Evolutionary conservation across 2,113 vertebrate genomes (phyloP).

Genomic region (Pogona vitticeps): DNA sequence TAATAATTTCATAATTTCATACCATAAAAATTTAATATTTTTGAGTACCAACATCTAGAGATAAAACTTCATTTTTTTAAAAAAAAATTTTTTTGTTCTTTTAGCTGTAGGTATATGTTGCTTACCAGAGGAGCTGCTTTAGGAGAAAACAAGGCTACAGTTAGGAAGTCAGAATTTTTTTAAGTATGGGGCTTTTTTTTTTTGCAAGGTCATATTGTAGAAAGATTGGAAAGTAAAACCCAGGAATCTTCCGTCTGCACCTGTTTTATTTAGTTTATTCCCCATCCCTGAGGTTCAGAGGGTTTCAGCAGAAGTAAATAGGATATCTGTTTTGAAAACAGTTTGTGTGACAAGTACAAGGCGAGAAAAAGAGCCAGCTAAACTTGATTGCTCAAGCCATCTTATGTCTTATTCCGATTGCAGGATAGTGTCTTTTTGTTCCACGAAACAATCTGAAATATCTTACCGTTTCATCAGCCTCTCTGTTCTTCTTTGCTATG

Average conservation of each 20-base stretch:
- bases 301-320: neutral
- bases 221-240: slow-evolving; percentile 5
- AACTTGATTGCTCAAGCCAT: neutral
- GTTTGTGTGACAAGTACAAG: neutral
- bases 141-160: neutral
- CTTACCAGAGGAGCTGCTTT: neutral
- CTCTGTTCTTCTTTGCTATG: neutral
- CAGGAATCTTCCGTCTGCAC: neutral
- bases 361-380: neutral
- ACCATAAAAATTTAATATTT: neutral
- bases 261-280: neutral
- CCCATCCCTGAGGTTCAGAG: neutral
- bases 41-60: neutral
- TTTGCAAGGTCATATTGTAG: neutral
- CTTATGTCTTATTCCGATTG: slow-evolving; percentile 5
- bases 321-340: neutral
- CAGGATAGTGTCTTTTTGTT: slow-evolving; percentile 29
- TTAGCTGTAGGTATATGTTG: neutral
- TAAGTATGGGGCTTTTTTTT: neutral
- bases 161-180: neutral
- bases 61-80: neutral
- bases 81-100: neutral
- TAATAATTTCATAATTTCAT: too few relatives aligned
- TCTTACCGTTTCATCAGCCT: slow-evolving; percentile 39
- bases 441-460: neutral